Evolutionary conservation across 2,888 invertebrate species (phyloP).

Genomic region (Plebejus argus): DNA sequence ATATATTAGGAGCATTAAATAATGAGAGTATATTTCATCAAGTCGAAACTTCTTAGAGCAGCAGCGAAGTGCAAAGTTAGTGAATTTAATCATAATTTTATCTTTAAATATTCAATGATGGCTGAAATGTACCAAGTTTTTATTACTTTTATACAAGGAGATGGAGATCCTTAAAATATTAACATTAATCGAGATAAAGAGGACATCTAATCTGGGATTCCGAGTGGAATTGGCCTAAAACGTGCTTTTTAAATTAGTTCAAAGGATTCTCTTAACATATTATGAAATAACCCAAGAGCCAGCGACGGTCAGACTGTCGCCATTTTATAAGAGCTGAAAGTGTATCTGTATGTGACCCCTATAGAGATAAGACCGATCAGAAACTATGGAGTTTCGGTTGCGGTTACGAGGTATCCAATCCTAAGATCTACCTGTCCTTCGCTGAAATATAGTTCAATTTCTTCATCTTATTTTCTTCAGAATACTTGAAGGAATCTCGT

Average conservation of each 20-base stretch:
- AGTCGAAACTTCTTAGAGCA: not conserved
- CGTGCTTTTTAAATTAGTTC: not conserved
- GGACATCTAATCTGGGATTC: not conserved
- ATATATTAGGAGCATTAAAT: conserved; percentile 3
- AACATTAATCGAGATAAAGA: conserved; percentile 11
- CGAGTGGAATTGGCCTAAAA: not conserved
- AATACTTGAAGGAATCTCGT: no score
- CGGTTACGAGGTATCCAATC: no score
- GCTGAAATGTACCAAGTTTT: conserved; percentile 14
- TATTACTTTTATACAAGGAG: conserved; percentile 5
- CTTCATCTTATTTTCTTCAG: no score
- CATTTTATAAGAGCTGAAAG: no score
- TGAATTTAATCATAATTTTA: conserved; percentile 19
- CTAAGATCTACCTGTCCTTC: no score
- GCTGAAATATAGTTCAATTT: no score
- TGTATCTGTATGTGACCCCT: no score
- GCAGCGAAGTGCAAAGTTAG: conserved; percentile 5
- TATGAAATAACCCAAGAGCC: not conserved
- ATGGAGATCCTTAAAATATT: conserved; percentile 7
- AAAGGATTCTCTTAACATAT: not conserved
- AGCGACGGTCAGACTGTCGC: no score
- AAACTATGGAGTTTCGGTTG: no score
- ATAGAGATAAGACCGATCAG: no score
- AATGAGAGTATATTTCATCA: not conserved
- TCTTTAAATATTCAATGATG: conserved; percentile 22